Evolutionary conservation across 35 echinoderm and acorn worm genomes (phyloP).

Genomic region (Nesometra sesokonis): DNA sequence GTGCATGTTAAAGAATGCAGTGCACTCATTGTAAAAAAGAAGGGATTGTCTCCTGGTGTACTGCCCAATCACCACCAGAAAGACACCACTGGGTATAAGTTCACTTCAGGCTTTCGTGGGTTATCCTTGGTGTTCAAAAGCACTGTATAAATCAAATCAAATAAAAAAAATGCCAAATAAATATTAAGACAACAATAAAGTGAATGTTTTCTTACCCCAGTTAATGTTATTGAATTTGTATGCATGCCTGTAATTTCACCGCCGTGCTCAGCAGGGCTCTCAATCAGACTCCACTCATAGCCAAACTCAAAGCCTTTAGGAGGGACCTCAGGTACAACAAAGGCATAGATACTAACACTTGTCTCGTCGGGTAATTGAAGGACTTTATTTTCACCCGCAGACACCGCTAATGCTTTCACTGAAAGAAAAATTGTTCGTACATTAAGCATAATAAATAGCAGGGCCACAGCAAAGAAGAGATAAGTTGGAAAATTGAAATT

Average conservation of each 20-base stretch:
- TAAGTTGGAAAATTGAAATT: too few species aligned
- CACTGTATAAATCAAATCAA: too few species aligned
- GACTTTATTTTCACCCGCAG: conserved; percentile 50
- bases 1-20: too few species aligned
- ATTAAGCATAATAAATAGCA: too few species aligned
- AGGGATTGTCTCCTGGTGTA: too few species aligned
- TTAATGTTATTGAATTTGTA: not conserved
- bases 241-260: conserved; percentile 2
- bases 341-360: conserved; percentile 38
- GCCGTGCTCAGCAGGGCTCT: conserved; percentile 10
- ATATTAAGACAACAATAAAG: not conserved
- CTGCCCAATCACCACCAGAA: too few species aligned
- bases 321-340: conserved; percentile 31
- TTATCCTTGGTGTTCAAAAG: too few species aligned
- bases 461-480: too few species aligned
- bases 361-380: conserved; percentile 60
- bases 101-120: too few species aligned
- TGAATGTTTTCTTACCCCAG: not conserved
- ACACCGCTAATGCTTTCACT: conserved; percentile 55
- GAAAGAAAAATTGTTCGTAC: not conserved
- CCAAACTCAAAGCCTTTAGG: conserved; percentile 27
- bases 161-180: too few species aligned
- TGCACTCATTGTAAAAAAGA: too few species aligned
- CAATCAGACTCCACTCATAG: conserved; percentile 44
- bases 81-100: too few species aligned